Evolutionary conservation across 2,888 invertebrate species (phyloP).

Genomic region (Smittia aterrima): DNA sequence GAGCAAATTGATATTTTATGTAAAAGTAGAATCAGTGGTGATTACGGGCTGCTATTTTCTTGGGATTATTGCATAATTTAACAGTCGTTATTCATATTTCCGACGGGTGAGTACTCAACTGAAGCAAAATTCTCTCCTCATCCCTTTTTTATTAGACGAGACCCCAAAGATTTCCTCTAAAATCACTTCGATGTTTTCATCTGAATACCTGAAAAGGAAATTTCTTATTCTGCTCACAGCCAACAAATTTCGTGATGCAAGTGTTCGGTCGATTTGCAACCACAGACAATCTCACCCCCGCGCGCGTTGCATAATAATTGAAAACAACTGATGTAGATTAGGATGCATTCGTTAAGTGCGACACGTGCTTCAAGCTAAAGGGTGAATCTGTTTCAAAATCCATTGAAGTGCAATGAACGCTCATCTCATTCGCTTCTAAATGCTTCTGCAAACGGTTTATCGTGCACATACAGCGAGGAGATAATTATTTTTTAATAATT

Average conservation of each 20-base stretch:
- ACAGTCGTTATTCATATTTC: conserved; percentile 22
- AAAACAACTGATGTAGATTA: background rate
- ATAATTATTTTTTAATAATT: conserved; percentile 40
- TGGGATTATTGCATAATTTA: conserved; percentile 39
- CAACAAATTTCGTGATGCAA: background rate
- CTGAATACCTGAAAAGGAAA: background rate
- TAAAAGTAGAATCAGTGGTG: background rate
- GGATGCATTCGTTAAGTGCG: too few species aligned
- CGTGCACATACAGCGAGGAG: background rate
- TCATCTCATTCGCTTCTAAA: background rate
- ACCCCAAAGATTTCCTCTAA: background rate
- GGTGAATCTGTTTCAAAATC: too few species aligned
- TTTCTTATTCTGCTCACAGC: background rate
- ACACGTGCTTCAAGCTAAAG: too few species aligned
- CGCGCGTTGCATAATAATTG: background rate
- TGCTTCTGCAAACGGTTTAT: background rate
- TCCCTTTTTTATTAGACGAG: background rate
- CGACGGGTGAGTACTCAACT: background rate
- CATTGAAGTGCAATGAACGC: background rate
- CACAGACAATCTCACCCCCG: background rate
- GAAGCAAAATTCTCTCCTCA: background rate
- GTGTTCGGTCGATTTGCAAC: background rate
- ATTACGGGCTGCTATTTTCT: background rate
- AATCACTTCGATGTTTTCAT: background rate
- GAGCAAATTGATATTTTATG: conserved; percentile 17